phyloP scores from a whole-genome alignment of 64 coral and sea anemone genomes.

The Catalaphyllia jardinei region DNA sequence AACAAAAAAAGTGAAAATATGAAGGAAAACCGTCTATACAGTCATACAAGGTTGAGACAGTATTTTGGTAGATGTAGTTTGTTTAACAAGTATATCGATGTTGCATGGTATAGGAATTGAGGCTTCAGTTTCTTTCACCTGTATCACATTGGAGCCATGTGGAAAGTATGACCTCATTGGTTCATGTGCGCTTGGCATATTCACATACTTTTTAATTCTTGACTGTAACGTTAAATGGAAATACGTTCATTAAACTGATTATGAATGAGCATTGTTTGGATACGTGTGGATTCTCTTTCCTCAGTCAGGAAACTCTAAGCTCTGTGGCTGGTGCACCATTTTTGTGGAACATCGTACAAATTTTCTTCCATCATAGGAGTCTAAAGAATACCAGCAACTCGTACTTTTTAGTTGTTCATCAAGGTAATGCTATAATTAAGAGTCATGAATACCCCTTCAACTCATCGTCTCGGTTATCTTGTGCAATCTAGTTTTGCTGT shows the following conservation, averaged over 20 bases:
- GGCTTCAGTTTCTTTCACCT: neutral
- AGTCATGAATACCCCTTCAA: too few species aligned
- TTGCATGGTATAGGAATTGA: neutral
- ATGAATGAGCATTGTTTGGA: conserved; percentile 20
- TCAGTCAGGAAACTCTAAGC: neutral
- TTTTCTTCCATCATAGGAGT: neutral
- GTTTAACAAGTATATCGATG: conserved; percentile 16
- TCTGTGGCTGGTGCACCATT: neutral
- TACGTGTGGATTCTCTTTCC: neutral
- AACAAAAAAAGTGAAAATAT: neutral
- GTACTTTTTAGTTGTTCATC: neutral
- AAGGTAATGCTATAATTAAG: neutral
- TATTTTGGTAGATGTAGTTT: conserved; percentile 14
- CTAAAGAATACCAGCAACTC: neutral
- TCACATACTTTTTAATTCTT: conserved; percentile 41
- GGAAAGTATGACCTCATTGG: conserved; percentile 23
- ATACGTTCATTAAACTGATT: conserved; percentile 55
- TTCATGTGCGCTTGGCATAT: conserved; percentile 39
- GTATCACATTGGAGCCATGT: neutral
- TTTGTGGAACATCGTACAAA: neutral
- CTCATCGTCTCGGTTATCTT: too few species aligned
- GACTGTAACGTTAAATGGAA: conserved; percentile 42
- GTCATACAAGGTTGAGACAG: neutral
- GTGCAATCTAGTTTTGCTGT: neutral
- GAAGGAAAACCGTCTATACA: neutral